Evolutionary conservation across 2,888 invertebrate species (phyloP), one percentile per base, ranked within the genome.

Genomic region (Drosophila infuscata): DNA sequence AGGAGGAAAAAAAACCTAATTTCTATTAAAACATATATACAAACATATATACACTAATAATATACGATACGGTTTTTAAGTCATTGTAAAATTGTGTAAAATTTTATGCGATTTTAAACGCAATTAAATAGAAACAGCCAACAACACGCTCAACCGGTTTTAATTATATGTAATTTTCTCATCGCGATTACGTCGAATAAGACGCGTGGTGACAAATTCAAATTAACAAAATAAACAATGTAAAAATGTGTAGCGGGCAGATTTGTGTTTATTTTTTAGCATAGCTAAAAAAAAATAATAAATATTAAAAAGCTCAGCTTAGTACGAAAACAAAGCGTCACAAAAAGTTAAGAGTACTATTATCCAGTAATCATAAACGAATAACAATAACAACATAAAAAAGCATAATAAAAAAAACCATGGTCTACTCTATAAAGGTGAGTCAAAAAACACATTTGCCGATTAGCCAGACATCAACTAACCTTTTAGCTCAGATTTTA

Each of bases 361-460:
- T 33, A 38, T 57, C 35, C 8, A 36, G 43, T 32, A 20, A 52
- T 38, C 56, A 20, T 46, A 46, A 52, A 52, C 32, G 4, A 15
- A 33, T 11, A 32, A 12, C 25, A 15, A 57, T 15, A 38, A 8
- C 41, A 81, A 62, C 25, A 51, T 65, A 35, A 61, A 66, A 57
- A 56, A 38, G 9, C n/a, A 25, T 17, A 54, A 51, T 8, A n/a
- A 38, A 12, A 48, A 76, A 70, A 76, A 70, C 56, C 48, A 90
- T 90, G 90, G 90, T 79, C 36, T 91, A 90, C 66, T 87, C 91
- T 72, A 77, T 91, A 72, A 91, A 87, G 91, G 90, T 90, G 74
- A 87, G 81, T 30, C 38, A 30, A 41, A 49, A 20, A 4, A 32
- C 15, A 43, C 20, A 46, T 46, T 59, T 12, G 9, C 43, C 36